Percentiles rank a stretch among this genome's conserved stretches.
Evolutionary conservation across 2,888 invertebrate genomes (phyloP).

Genomic region (Xylota segnis): DNA sequence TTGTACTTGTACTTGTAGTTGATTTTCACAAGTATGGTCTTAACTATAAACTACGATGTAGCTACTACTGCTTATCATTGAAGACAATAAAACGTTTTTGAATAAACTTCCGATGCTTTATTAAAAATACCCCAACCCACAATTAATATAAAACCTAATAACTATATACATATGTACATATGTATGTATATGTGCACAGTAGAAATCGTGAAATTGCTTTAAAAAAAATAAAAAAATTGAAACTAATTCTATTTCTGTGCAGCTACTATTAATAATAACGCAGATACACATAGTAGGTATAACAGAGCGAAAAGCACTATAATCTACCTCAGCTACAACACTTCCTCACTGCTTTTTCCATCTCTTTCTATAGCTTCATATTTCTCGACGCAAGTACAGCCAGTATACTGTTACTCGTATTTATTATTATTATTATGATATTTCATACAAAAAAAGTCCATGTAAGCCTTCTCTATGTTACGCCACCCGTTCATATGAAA

Average conservation of each 20-base stretch:
- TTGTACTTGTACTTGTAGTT: no score
- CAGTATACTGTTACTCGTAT: conserved; percentile 4
- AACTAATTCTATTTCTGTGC: neutral
- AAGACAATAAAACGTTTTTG: no score
- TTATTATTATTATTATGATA: conserved; percentile 13
- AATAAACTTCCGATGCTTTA: no score
- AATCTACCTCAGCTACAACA: conserved; percentile 12
- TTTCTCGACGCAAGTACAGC: neutral
- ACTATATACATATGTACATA: neutral
- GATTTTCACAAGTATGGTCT: no score
- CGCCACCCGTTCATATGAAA: conserved; percentile 6
- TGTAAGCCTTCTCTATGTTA: neutral
- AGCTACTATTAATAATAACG: conserved; percentile 24
- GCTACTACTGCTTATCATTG: no score
- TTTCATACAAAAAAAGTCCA: neutral
- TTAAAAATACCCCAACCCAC: conserved; percentile 3
- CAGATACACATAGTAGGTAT: neutral
- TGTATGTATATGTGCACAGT: no score
- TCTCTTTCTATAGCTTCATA: neutral
- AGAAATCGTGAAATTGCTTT: conserved; percentile 1
- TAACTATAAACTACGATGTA: no score
- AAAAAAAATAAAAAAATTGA: neutral
- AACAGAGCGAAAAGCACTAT: conserved; percentile 6
- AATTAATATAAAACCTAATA: conserved; percentile 18
- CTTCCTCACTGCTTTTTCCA: neutral